Base-by-base conservation (phyloP, 2,888 invertebrate species). In the Ochropacha duplaris region DNA sequence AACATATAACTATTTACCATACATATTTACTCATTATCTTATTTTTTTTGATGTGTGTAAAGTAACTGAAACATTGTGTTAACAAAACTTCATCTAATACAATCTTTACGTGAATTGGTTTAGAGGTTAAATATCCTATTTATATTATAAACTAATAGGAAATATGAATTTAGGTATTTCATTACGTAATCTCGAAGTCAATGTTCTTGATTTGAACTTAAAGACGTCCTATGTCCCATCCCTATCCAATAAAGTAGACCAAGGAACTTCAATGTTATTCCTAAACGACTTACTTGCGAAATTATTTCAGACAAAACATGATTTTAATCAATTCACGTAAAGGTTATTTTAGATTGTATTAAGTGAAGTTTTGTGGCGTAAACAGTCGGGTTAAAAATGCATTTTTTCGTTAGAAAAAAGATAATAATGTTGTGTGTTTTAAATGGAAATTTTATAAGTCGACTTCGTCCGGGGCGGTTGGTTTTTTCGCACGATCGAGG, bases 401-500 rank as follows among this genome's bases (percentile, higher is more conserved):
- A 85, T 88, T 91, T 92, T 88, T 92, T 87, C 73, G 81, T 83
- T 84, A 88, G 87, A 92, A 92, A 92, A 92, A 92, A 80, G 92
- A 92, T 92, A 91, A 90, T 90, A 89, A 90, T 84, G 79, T 79
- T 77, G 78, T 74, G 76, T 82, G 84, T 92, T 92, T 92, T 90
- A 92, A 88, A 87, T 84, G 92, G 92, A 92, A 92, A 90, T 92
- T 92, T 92, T 92, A 92, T 88, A 88, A 86, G 84, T 78, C 60
- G 86, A 73, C 81, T 73, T 71, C 66, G 85, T 62, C 76, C 79
- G 65, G 80, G 79, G 80, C 84, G 92, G 91, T 83, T 86, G 92
- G 78, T 88, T 88, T 90, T 90, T 86, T 76, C 59, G 62, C 61
- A 59, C 16, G 58, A 62, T 22, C 58, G 59, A 85, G 84, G 84